Percentiles rank a stretch among this genome's conserved stretches.
phyloP scores from a whole-genome alignment of 2,888 invertebrate species.

The Meiosimyza decipiens region DNA sequence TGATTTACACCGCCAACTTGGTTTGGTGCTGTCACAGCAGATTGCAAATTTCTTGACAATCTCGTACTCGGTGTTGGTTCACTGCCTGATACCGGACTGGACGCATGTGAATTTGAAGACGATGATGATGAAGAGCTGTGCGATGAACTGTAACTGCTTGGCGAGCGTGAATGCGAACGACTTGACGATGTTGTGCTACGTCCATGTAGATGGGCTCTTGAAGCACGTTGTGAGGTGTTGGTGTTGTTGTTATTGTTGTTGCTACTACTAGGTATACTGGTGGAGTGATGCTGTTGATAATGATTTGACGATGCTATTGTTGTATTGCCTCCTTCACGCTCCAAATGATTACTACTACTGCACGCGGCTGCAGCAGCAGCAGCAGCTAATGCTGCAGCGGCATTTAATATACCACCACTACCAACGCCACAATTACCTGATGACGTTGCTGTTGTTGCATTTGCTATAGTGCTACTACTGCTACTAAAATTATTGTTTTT shows the following conservation, averaged over 20 bases:
- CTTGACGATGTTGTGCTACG: slow-evolving; percentile 70
- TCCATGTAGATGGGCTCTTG: slow-evolving; percentile 60
- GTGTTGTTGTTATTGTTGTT: slow-evolving; percentile 38
- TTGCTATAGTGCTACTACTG: slow-evolving; percentile 55
- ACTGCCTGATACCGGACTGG: slow-evolving; percentile 65
- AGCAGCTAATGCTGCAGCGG: slow-evolving; percentile 52
- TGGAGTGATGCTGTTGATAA: slow-evolving; percentile 33
- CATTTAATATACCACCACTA: slow-evolving; percentile 60
- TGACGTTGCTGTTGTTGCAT: slow-evolving; percentile 48
- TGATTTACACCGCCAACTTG: slow-evolving; percentile 28
- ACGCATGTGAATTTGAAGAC: slow-evolving; percentile 66
- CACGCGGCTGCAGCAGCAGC: slow-evolving; percentile 45
- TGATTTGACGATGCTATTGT: slow-evolving; percentile 29
- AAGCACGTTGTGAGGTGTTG: slow-evolving; percentile 46
- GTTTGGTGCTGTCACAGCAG: slow-evolving; percentile 63
- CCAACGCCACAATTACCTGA: slow-evolving; percentile 35
- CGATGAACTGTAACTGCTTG: slow-evolving; percentile 67
- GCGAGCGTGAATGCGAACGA: slow-evolving; percentile 70
- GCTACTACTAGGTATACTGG: slow-evolving; percentile 36
- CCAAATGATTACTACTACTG: slow-evolving; percentile 51
- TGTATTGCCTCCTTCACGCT: slow-evolving; percentile 49
- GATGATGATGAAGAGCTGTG: slow-evolving; percentile 64
- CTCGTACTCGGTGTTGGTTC: slow-evolving; percentile 49
- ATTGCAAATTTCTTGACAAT: slow-evolving; percentile 67
- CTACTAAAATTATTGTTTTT: slow-evolving; percentile 61